phyloP scores from a whole-genome alignment of 2,113 vertebrate genomes.

The Scomber scombrus region DNA sequence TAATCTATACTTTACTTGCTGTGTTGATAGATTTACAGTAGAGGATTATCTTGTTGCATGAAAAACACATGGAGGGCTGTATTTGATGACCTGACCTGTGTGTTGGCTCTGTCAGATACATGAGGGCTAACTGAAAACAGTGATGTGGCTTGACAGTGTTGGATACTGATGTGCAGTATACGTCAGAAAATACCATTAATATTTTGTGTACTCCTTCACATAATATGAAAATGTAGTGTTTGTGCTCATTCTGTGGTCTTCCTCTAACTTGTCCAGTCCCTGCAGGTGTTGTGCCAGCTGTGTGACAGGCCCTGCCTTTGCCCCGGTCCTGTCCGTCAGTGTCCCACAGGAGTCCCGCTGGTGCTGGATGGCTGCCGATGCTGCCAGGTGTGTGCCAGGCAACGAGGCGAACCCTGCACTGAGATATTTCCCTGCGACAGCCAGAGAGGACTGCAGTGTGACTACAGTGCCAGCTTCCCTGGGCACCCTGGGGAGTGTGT shows the following conservation, averaged over 20 bases:
- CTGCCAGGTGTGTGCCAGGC: slow-evolving; percentile 91
- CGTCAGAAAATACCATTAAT: slow-evolving; percentile 24
- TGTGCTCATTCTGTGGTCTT: neutral
- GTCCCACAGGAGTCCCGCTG: slow-evolving; percentile 85
- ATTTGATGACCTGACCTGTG: neutral
- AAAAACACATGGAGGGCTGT: neutral
- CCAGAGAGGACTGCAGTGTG: slow-evolving; percentile 89
- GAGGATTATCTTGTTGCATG: neutral
- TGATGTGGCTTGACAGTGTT: slow-evolving; percentile 24
- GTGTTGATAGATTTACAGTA: too few relatives aligned
- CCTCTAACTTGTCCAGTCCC: neutral
- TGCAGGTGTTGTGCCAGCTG: slow-evolving; percentile 89
- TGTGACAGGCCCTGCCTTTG: slow-evolving; percentile 89
- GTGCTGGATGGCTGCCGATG: slow-evolving; percentile 92
- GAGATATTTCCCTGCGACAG: slow-evolving; percentile 87
- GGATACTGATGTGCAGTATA: neutral
- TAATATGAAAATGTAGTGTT: neutral
- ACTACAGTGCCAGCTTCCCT: slow-evolving; percentile 82
- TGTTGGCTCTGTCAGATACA: slow-evolving; percentile 44
- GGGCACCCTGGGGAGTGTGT: slow-evolving; percentile 88
- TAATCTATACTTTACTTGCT: too few relatives aligned
- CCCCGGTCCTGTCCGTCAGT: slow-evolving; percentile 83
- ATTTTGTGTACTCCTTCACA: neutral
- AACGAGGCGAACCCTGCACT: slow-evolving; percentile 89
- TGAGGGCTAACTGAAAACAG: slow-evolving; percentile 57